Evolutionary conservation across 1,140 invertebrate genomes (phyloP), one percentile per base, ranked within the genome.

Genomic region (Cheumatopsyche charites): DNA sequence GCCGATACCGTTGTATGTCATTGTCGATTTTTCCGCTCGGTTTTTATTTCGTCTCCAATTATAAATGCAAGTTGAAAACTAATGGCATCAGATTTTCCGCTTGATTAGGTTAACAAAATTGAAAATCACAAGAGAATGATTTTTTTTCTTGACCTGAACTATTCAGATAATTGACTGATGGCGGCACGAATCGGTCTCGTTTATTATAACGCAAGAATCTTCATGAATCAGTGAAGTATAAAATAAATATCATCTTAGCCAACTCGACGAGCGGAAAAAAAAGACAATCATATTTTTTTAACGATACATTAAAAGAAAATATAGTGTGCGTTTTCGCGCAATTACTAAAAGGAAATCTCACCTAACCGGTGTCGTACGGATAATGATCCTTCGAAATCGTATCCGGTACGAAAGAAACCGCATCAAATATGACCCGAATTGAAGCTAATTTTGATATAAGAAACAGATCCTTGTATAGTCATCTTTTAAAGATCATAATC

Each of bases 71-170:
- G 41, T 23, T 23, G 41, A 23, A 0, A 12, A 47, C 42, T 55
- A 68, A 68, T 68, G 36, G 15, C 29, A 41, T 68, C 43, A 68
- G 49, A 19, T 55, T 68, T 68, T 68, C 45, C 66, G 66, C 66
- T 36, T 45, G 66, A 55, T 68, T 55, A 49, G 41, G 66, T 68
- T 52, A 68, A 68, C 47, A 55, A 68, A 45, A 68, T 68, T 68
- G 66, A 49, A 68, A 68, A 68, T 55, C 45, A 42, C 23, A 9
- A 47, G 17, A 13, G 63, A 49, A 45, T 23, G 7, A 9, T 67
- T 67, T 68, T 68, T 4, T 52, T 55, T 68, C 17, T 5, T 23
- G 47, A 23, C 47, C 17, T 12, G 36, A 26, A 26, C 65, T 42
- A 49, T 68, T 68, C 43, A 17, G 29, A 55, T 68, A 68, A 68